Conservation (phyloP, 2,113 vertebrate species). For the Dromiciops gliroides region DNA sequence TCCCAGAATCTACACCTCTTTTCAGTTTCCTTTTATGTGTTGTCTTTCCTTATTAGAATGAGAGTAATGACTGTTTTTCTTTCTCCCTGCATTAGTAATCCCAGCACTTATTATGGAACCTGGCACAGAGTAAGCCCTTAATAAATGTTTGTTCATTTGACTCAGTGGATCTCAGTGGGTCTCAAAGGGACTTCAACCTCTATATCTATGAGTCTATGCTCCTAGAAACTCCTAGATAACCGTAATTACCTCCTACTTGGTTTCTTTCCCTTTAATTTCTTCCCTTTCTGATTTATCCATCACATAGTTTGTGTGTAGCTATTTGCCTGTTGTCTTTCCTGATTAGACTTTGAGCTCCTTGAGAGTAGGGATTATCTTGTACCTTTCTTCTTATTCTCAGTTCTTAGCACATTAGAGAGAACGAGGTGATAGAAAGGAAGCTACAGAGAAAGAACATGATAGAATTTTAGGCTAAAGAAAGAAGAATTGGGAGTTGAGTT, state of each 20-base stretch:
- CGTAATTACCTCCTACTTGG: neutral
- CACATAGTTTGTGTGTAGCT: neutral
- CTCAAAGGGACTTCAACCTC: neutral
- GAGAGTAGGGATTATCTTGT: neutral
- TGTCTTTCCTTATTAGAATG: too few species aligned
- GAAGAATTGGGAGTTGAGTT: neutral
- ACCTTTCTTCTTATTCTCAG: neutral
- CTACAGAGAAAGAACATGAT: neutral
- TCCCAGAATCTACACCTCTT: too few species aligned
- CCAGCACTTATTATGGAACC: too few species aligned
- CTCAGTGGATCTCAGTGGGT: too few species aligned
- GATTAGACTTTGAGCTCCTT: neutral
- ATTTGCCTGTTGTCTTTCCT: neutral
- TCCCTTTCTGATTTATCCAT: neutral
- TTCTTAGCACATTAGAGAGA: neutral
- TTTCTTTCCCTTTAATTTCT: neutral
- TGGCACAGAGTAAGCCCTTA: too few species aligned
- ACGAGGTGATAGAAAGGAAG: neutral
- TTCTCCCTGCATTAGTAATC: too few species aligned
- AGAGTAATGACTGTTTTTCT: too few species aligned
- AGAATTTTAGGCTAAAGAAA: neutral
- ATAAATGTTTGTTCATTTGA: too few species aligned
- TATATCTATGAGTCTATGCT: neutral
- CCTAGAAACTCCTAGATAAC: neutral
- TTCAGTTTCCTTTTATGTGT: too few species aligned